Percentiles rank a stretch among this genome's conserved stretches.
Conservation (phyloP, 1,140 invertebrate species). For the Littorina saxatilis region DNA sequence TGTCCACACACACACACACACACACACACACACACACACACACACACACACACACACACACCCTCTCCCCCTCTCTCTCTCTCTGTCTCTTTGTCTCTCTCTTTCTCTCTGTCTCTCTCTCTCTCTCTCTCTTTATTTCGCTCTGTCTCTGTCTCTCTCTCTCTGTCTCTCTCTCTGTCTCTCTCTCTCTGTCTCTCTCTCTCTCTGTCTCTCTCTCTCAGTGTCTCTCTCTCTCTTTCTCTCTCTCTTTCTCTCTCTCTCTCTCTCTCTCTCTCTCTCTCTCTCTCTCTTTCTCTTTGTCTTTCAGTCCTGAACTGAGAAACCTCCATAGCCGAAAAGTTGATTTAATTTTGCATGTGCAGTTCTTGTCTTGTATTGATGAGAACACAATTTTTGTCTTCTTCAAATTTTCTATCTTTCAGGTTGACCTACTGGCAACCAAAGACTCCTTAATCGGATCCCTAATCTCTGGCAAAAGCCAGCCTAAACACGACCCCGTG, state of each 20-base stretch:
- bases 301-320: too few relatives aligned
- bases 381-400: too few relatives aligned
- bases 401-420: not conserved
- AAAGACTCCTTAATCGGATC: conserved; percentile 37
- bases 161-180: too few relatives aligned
- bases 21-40: not conserved
- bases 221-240: not conserved
- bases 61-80: too few relatives aligned
- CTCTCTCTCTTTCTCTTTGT: too few relatives aligned
- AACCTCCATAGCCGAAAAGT: too few relatives aligned
- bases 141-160: not conserved
- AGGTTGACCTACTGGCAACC: conserved; percentile 38
- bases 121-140: conserved; percentile 43
- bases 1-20: too few relatives aligned
- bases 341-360: too few relatives aligned
- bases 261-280: not conserved
- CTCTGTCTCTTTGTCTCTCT: too few relatives aligned
- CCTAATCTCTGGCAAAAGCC: conserved; percentile 14
- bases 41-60: too few relatives aligned
- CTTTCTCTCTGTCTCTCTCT: too few relatives aligned
- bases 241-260: conserved; percentile 6
- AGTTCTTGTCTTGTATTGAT: too few relatives aligned
- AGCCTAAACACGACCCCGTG: conserved; percentile 27
- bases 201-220: not conserved
- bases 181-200: not conserved